Conservation (phyloP, 2,113 vertebrate species). For the Aldabrachelys gigantea region DNA sequence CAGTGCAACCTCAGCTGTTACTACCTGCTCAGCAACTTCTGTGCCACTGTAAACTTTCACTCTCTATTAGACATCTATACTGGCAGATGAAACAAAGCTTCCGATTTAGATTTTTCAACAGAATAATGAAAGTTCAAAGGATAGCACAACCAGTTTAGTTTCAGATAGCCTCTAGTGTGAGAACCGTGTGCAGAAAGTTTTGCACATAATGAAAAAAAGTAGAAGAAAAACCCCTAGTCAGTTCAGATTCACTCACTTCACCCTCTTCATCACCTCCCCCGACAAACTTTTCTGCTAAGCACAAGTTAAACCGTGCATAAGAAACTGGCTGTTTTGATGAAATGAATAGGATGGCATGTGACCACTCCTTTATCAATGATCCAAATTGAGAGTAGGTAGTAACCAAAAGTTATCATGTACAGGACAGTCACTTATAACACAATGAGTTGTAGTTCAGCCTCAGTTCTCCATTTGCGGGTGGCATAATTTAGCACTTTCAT, state of each 20-base stretch:
- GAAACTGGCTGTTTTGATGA: background rate
- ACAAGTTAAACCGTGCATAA: background rate
- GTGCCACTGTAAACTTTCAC: slow-evolving; percentile 21
- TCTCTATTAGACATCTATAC: slow-evolving; percentile 45
- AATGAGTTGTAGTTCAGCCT: background rate
- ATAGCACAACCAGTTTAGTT: slow-evolving; percentile 15
- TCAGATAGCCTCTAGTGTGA: background rate
- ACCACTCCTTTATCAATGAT: background rate
- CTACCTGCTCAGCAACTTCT: slow-evolving; percentile 40
- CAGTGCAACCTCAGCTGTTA: slow-evolving; percentile 60
- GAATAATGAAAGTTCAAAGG: slow-evolving; percentile 53
- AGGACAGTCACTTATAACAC: background rate
- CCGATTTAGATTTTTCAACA: slow-evolving; percentile 44
- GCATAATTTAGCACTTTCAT: background rate
- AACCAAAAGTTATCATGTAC: background rate
- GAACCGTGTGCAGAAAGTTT: background rate
- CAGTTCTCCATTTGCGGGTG: background rate
- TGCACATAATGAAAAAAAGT: background rate
- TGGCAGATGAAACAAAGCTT: slow-evolving; percentile 45
- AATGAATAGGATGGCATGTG: background rate
- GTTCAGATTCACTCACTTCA: background rate
- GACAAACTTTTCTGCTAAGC: background rate
- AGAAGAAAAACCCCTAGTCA: background rate
- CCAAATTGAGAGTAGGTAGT: background rate
- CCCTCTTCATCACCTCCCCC: background rate